phyloP scores from a whole-genome alignment of 2,888 invertebrate species.

The Merodon equestris region DNA sequence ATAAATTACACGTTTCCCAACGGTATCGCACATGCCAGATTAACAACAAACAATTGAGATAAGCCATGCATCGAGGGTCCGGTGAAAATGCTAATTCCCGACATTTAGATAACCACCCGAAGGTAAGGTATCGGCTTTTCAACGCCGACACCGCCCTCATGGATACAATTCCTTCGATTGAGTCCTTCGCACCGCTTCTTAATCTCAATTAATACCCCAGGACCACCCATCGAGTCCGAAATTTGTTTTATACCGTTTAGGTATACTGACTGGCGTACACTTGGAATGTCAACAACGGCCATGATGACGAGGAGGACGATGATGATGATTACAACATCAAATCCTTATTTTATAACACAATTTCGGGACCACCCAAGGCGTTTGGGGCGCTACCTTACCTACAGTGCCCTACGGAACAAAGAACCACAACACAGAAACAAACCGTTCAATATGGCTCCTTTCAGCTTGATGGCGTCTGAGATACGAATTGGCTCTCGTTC shows the following conservation, averaged over 20 bases:
- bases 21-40: no score
- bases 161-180: background rate
- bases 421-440: conserved; percentile 13
- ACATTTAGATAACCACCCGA: no score
- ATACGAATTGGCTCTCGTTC: conserved; percentile 37
- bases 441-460: conserved; percentile 25
- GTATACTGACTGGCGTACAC: conserved; percentile 22
- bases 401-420: conserved; percentile 12
- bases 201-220: conserved; percentile 30
- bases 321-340: conserved; percentile 49
- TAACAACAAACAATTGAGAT: conserved; percentile 1
- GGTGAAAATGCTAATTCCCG: no score
- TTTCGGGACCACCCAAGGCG: conserved; percentile 41
- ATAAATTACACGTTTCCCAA: no score
- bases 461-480: conserved; percentile 44
- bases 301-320: background rate
- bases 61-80: background rate
- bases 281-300: background rate
- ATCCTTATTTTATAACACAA: conserved; percentile 9
- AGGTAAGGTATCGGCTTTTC: no score
- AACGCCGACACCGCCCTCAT: background rate
- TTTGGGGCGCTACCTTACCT: conserved; percentile 38
- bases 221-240: conserved; percentile 41
- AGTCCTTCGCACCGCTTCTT: conserved; percentile 23
- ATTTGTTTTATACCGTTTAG: conserved; percentile 42